Evolutionary conservation across 1,140 invertebrate genomes (phyloP).

Genomic region (Penaeus vannamei): DNA sequence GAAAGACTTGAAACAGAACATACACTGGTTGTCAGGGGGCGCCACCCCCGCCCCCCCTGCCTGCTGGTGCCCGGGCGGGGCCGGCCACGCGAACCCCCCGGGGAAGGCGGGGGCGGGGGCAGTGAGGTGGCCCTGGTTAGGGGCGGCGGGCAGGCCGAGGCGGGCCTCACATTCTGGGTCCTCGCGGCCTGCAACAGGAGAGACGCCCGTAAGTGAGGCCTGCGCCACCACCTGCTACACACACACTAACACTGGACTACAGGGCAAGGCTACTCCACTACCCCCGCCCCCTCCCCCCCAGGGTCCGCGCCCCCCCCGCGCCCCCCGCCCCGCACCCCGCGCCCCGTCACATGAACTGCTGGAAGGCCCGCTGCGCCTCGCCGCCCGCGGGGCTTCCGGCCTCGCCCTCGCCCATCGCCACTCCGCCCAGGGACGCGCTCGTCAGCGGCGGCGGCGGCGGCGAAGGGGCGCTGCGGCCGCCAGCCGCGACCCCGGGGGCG

Average conservation of each 20-base stretch:
- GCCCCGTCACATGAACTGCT: conserved; percentile 62
- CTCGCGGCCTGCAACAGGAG: conserved; percentile 61
- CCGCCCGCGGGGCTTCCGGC: not conserved
- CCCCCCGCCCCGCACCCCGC: conserved; percentile 41
- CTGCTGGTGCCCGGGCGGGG: conserved; percentile 50
- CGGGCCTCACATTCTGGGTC: conserved; percentile 40
- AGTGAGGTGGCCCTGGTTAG: conserved; percentile 46
- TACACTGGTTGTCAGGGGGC: conserved; percentile 79
- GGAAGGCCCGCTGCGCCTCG: conserved; percentile 50
- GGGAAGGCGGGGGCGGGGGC: conserved; percentile 57
- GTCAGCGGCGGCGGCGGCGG: conserved; percentile 32
- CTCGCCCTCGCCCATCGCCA: conserved; percentile 29
- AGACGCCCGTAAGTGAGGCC: conserved; percentile 57
- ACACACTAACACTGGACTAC: conserved; percentile 55
- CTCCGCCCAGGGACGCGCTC: not conserved
- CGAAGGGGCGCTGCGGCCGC: not conserved
- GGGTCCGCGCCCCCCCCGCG: conserved; percentile 30
- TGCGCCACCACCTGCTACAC: conserved; percentile 37
- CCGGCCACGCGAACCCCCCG: conserved; percentile 56
- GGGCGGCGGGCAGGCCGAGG: conserved; percentile 53
- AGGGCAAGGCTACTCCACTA: conserved; percentile 56
- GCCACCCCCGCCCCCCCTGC: conserved; percentile 69
- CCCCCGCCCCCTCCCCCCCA: conserved; percentile 15
- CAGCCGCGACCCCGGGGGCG: not conserved
- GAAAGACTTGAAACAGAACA: conserved; percentile 67